Evolutionary conservation across 1,140 invertebrate species (phyloP).

Genomic region (Drosophila watanabei): DNA sequence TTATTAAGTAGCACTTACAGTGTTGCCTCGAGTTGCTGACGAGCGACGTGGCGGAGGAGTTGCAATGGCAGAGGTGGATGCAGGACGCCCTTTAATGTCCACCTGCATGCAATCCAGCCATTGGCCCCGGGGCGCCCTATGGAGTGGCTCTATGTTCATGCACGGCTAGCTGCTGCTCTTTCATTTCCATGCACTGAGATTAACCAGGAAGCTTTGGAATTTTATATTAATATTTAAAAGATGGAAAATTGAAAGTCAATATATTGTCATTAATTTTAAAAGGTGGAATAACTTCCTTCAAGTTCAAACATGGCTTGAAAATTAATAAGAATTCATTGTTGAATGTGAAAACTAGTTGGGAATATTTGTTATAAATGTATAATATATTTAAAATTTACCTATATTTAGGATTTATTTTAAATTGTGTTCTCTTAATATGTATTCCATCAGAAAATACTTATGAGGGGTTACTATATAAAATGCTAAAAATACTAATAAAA

Average conservation of each 20-base stretch:
- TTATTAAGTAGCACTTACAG: slow-evolving; percentile 55
- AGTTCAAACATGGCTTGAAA: no score
- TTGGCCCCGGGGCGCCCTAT: slow-evolving; percentile 56
- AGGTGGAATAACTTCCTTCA: no score
- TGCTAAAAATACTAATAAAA: no score
- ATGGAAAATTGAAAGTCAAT: not conserved
- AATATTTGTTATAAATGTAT: no score
- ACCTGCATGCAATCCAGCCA: slow-evolving; percentile 70
- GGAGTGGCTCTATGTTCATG: slow-evolving; percentile 43
- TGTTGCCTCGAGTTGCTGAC: slow-evolving; percentile 23
- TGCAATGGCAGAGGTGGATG: slow-evolving; percentile 19
- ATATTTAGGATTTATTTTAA: no score
- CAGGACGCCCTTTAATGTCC: slow-evolving; percentile 56
- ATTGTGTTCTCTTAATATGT: no score
- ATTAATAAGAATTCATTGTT: no score
- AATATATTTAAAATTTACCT: no score
- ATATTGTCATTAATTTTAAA: not conserved
- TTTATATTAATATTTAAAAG: not conserved
- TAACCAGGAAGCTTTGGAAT: no score
- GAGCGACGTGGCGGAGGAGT: slow-evolving; percentile 2
- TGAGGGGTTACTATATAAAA: no score
- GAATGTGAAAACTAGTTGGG: no score
- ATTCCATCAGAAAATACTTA: no score
- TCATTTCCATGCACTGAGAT: slow-evolving; percentile 27
- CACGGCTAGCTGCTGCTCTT: slow-evolving; percentile 34